Evolutionary conservation across 2,888 invertebrate genomes (phyloP).

Genomic region (Hipparchia sbordonii): DNA sequence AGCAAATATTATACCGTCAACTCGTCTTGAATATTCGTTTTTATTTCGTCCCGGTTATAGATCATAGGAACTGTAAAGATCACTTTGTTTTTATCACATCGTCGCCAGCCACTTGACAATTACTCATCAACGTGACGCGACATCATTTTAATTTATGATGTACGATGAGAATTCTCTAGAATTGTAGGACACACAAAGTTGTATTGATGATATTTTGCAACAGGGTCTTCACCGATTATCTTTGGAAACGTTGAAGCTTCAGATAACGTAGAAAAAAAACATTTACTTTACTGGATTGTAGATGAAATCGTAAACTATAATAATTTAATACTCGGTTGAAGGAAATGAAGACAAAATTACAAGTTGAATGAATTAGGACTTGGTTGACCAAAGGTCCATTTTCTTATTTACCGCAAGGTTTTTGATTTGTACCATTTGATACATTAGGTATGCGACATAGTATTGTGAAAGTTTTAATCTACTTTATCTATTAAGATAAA

Average conservation of each 20-base stretch:
- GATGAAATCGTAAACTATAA: background rate
- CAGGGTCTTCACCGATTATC: background rate
- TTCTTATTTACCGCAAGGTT: conserved; percentile 10
- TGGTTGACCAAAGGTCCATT: background rate
- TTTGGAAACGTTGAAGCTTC: background rate
- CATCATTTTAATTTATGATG: conserved; percentile 51
- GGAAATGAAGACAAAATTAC: background rate
- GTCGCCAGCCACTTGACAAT: conserved; percentile 47
- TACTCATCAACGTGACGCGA: conserved; percentile 51
- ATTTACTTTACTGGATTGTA: background rate
- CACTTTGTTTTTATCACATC: conserved; percentile 25
- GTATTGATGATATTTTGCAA: background rate
- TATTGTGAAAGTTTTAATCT: too few relatives aligned
- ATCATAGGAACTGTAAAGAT: conserved; percentile 19
- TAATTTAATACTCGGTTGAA: background rate
- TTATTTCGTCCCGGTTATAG: conserved; percentile 34
- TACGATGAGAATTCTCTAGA: conserved; percentile 50
- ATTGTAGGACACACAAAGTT: conserved; percentile 41
- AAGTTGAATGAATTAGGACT: background rate
- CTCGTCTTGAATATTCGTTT: conserved; percentile 36
- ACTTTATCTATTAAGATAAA: background rate
- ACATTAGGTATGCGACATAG: background rate
- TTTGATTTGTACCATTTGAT: background rate
- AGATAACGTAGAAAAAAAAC: background rate
- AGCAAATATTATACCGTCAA: conserved; percentile 43